These are phyloP conservation scores for Artibeus jamaicensis DNA, from an alignment of 2,797 vertebrate genomes.

Conservation along the genomic window DNA sequence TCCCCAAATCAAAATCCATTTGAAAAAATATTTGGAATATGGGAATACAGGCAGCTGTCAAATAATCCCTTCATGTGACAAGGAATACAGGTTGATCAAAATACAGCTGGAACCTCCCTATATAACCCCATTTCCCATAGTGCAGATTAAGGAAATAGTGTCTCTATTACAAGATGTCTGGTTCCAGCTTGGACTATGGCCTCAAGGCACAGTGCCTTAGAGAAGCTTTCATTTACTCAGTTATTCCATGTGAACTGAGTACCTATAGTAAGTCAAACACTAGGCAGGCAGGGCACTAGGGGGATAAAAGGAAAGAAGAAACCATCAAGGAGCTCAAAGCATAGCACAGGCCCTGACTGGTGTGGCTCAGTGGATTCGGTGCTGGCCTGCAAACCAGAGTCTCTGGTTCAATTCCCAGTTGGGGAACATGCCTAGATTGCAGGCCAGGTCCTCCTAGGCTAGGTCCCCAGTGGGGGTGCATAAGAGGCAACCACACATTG, in stretches of 20 bases:
- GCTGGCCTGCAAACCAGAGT: no score
- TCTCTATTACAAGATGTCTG: neutral
- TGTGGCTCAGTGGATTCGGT: no score
- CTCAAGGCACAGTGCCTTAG: neutral
- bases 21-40: conserved; percentile 54
- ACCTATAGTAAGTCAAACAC: neutral
- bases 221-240: neutral
- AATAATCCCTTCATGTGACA: conserved; percentile 54
- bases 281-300: neutral
- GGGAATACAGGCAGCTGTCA: conserved; percentile 54
- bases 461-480: no score
- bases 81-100: neutral
- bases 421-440: no score
- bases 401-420: no score
- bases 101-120: conserved; percentile 35
- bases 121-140: neutral
- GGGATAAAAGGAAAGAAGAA: neutral
- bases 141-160: neutral
- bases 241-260: neutral
- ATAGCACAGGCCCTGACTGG: neutral
- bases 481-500: no score
- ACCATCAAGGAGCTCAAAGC: neutral
- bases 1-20: conserved; percentile 66
- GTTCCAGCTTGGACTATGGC: neutral
- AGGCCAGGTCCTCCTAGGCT: no score